Base-by-base conservation (phyloP, 2,888 invertebrate species). In the Megalurothrips usitatus region DNA sequence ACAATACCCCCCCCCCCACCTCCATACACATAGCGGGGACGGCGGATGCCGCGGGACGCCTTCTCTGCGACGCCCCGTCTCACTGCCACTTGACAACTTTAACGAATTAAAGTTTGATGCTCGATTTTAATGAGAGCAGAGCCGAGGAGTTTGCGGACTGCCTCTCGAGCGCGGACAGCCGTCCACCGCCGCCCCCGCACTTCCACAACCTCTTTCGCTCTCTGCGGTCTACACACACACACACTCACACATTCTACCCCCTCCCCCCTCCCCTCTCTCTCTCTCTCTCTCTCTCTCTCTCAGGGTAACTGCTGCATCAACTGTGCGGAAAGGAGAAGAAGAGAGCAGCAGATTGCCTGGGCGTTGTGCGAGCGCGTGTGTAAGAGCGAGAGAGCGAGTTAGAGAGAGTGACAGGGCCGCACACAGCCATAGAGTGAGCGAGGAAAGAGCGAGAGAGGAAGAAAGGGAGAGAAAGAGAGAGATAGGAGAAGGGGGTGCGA, bases 101-200 rank as follows among this genome's bases (percentile, higher is more conserved):
- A 58, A 58, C 58, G 58, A 58, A 58, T 58, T 58, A 58, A 58
- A 58, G 58, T 58, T 58, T 58, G 58, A 58, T 58, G 58, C 34
- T 58, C 58, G 58, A 58, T 58, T 58, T 58, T 58, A 58, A 58
- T 58, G 58, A 58, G 58, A 43, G 34, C 34, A 43, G 34, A 43
- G 34, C 34, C 34, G 34, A 58, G 58, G 52, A 58, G 58, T 58
- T 43, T 43, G 34, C 34, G 34, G 34, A 43, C 34, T 43, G 34
- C 34, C 58, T 14, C 58, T 14, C 58, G n/a, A 14, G 8, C 17
- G 14, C 58, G n/a, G 11, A 52, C 52, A n/a, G 1, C 52, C 52
- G 14, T 17, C 58, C 6, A 0, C 58, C 6, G 14, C 11, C 58
- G 1, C 34, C n/a, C 58, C 58, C 58, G 6, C 17, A 6, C 58